Evolutionary conservation across 2,797 vertebrate genomes (phyloP).

Genomic region (Anabas testudineus): DNA sequence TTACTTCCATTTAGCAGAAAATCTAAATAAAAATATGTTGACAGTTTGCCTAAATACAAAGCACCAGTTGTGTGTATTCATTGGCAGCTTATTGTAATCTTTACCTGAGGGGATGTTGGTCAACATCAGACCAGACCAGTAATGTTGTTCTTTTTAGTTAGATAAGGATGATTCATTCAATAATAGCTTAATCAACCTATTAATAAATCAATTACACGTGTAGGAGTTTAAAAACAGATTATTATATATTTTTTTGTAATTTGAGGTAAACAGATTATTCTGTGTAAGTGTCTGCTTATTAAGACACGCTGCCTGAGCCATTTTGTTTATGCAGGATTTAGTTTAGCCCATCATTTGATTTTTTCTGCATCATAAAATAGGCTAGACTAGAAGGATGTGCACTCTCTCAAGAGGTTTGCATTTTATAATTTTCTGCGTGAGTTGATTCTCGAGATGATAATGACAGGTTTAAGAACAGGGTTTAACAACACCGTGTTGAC

Average conservation of each 20-base stretch:
- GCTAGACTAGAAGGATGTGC: constrained; percentile 36
- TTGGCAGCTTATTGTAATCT: constrained; percentile 64
- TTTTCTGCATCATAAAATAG: constrained; percentile 65
- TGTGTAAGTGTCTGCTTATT: constrained; percentile 54
- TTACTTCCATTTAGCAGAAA: constrained; percentile 31
- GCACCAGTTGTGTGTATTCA: constrained; percentile 33
- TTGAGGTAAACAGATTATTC: constrained; percentile 58
- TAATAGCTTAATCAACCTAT: constrained; percentile 65
- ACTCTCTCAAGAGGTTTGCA: constrained; percentile 36
- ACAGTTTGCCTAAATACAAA: constrained; percentile 23
- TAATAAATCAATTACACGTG: constrained; percentile 78
- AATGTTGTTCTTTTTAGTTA: constrained; percentile 45
- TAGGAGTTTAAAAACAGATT: constrained; percentile 41
- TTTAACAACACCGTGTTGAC: constrained; percentile 60
- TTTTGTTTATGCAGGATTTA: constrained; percentile 60
- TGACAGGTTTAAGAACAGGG: constrained; percentile 38
- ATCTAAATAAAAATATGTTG: constrained; percentile 14
- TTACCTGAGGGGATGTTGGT: constrained; percentile 64
- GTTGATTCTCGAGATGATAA: constrained; percentile 54
- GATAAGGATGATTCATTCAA: constrained; percentile 61
- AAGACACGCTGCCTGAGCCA: constrained; percentile 36
- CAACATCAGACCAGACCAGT: constrained; percentile 55
- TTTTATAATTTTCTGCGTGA: constrained; percentile 54
- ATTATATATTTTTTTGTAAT: constrained; percentile 47
- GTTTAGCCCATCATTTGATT: constrained; percentile 59